Evolutionary conservation across 2,797 vertebrate species (phyloP).

Genomic region (Huso huso): DNA sequence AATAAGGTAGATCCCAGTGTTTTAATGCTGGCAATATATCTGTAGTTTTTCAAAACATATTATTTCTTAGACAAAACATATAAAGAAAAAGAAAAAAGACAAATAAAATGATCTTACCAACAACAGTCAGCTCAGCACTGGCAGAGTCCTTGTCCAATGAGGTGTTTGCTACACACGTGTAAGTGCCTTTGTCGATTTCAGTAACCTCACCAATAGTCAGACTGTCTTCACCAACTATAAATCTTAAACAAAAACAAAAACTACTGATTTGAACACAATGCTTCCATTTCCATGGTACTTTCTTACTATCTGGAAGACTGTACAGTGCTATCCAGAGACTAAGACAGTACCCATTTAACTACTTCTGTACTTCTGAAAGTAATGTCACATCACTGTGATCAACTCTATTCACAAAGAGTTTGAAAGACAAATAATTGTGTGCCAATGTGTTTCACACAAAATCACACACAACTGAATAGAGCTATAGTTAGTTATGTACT

Average conservation of each 20-base stretch:
- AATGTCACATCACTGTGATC: too few relatives aligned
- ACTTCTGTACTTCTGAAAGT: too few relatives aligned
- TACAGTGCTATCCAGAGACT: too few relatives aligned
- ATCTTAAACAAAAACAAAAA: slow-evolving; percentile 49
- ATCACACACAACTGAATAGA: too few relatives aligned
- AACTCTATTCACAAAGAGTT: too few relatives aligned
- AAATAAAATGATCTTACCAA: slow-evolving; percentile 66
- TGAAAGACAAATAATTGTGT: too few relatives aligned
- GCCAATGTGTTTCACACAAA: too few relatives aligned
- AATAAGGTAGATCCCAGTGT: slow-evolving; percentile 24
- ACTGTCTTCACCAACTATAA: slow-evolving; percentile 69
- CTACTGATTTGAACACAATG: neutral
- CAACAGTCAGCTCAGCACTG: slow-evolving; percentile 82
- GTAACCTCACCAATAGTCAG: slow-evolving; percentile 77
- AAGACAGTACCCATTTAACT: too few relatives aligned
- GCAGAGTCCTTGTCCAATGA: slow-evolving; percentile 86
- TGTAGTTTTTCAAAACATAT: neutral
- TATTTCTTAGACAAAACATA: neutral
- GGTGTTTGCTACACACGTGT: slow-evolving; percentile 88
- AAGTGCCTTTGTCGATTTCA: slow-evolving; percentile 79
- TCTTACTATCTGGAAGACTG: too few relatives aligned
- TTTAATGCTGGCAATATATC: slow-evolving; percentile 19
- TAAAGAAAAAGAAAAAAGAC: neutral
- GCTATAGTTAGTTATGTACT: too few relatives aligned
- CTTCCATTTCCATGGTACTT: too few relatives aligned